Evolutionary conservation across 2,113 vertebrate species (phyloP).

Genomic region (Noctilio leporinus): DNA sequence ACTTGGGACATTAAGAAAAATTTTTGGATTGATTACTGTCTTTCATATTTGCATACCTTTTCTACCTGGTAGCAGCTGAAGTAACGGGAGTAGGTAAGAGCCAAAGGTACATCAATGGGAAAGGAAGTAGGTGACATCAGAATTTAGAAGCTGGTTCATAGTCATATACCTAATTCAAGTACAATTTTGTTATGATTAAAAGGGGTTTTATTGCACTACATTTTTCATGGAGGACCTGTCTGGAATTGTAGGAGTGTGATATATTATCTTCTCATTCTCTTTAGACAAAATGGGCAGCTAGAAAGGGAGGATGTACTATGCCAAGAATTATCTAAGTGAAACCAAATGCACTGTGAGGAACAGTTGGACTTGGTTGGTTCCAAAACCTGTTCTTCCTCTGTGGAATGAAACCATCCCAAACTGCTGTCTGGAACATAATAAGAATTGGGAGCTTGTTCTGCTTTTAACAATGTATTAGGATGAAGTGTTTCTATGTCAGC

Average conservation of each 20-base stretch:
- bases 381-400: constrained; percentile 20
- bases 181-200: background rate
- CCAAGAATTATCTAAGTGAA: constrained; percentile 59
- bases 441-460: background rate
- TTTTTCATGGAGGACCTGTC: background rate
- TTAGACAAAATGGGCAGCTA: constrained; percentile 33
- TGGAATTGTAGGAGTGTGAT: background rate
- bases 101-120: background rate
- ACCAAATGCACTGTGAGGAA: constrained; percentile 45
- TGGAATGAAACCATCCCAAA: background rate
- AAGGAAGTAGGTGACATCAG: background rate
- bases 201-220: background rate
- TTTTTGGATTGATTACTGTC: background rate
- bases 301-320: background rate
- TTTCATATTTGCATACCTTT: background rate
- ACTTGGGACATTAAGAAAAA: background rate
- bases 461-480: background rate
- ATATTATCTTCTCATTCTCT: constrained; percentile 25
- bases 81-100: background rate
- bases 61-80: background rate
- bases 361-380: background rate
- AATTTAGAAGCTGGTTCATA: background rate
- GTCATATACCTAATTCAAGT: background rate
- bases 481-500: background rate
- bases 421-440: background rate